Conservation (phyloP, 2,888 invertebrate species). For the Muschampia plurimacula region DNA sequence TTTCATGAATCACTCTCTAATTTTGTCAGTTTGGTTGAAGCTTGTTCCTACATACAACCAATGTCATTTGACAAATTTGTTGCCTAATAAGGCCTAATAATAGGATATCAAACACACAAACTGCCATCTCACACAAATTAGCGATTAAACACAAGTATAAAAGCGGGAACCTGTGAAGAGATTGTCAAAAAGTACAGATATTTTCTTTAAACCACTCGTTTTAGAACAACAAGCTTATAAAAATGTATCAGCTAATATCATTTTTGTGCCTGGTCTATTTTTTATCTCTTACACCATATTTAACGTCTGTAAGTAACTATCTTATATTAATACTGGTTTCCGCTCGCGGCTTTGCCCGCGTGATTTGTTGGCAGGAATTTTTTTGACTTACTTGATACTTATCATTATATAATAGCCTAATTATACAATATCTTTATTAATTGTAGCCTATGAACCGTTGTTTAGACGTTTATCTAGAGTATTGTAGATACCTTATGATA, state of each 20-base stretch:
- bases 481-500: too few relatives aligned
- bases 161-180: conserved; percentile 14
- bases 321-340: background rate
- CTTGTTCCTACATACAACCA: conserved; percentile 7
- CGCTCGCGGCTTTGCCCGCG: too few relatives aligned
- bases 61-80: conserved; percentile 45
- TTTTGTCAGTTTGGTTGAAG: background rate
- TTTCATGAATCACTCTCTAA: background rate
- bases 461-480: too few relatives aligned
- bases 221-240: background rate
- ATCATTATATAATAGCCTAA: too few relatives aligned
- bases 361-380: too few relatives aligned
- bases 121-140: conserved; percentile 26
- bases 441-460: too few relatives aligned
- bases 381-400: too few relatives aligned
- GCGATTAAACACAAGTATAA: conserved; percentile 20
- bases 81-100: conserved; percentile 44
- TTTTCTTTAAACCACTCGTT: background rate
- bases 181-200: conserved; percentile 6
- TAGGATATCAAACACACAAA: conserved; percentile 28
- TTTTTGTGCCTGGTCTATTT: conserved; percentile 51
- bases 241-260: background rate
- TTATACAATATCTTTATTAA: too few relatives aligned
- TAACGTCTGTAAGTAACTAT: conserved; percentile 16
- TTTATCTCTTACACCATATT: conserved; percentile 52